Percentiles rank a stretch among this genome's conserved stretches.
phyloP scores from a whole-genome alignment of 2,888 invertebrate species.

The Lottia scabra region DNA sequence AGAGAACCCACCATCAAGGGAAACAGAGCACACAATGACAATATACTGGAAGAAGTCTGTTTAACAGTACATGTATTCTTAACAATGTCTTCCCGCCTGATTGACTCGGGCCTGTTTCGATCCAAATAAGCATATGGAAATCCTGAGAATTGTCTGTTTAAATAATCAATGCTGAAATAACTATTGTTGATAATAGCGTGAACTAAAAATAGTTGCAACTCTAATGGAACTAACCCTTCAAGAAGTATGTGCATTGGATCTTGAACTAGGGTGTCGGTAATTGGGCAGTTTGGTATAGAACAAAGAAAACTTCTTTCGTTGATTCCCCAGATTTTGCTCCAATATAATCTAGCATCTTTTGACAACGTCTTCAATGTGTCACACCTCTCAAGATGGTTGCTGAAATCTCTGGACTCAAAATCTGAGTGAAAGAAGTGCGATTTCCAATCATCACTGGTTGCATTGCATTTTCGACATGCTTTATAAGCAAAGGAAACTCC shows the following conservation, averaged over 20 bases:
- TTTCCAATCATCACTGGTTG: background rate
- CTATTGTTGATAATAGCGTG: background rate
- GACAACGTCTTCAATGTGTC: background rate
- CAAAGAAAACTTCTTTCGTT: background rate
- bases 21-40: background rate
- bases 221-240: conserved; percentile 10
- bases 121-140: conserved; percentile 6
- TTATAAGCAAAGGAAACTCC: background rate
- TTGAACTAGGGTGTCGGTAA: background rate
- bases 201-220: conserved; percentile 7
- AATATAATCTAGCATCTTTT: background rate
- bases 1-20: conserved; percentile 19
- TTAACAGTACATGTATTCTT: background rate
- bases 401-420: background rate
- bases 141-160: conserved; percentile 6
- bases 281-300: background rate
- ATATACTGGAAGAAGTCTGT: background rate
- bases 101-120: background rate
- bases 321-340: background rate
- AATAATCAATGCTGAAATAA: conserved; percentile 5
- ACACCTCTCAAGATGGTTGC: background rate
- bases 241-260: conserved; percentile 23
- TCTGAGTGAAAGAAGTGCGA: background rate
- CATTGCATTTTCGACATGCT: background rate
- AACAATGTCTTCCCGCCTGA: background rate